Evolutionary conservation across 2,113 vertebrate genomes (phyloP), one percentile per base, ranked within the genome.

Genomic region (Mobula hypostoma): DNA sequence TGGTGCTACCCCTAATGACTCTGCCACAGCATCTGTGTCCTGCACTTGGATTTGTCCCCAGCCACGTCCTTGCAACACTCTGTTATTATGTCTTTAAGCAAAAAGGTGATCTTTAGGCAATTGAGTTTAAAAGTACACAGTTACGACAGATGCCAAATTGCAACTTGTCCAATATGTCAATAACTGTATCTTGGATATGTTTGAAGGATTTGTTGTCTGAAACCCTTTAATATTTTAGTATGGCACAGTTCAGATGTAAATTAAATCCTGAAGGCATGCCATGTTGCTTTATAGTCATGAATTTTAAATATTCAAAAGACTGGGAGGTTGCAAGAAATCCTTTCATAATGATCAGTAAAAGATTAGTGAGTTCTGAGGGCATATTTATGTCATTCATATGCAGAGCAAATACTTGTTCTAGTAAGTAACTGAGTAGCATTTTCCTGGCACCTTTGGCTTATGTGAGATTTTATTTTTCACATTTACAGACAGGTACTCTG

Each of bases 271-370:
- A 63, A 88, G 61, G 29, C 61, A 15, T 63, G 83, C 48, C 9
- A 15, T 87, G 83, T 56, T 87, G 85, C 58, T 32, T 12, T 66
- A 17, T 66, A 12, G 29, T 29, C 58, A 66, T 88, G 77, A n/a
- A 88, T 88, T 66, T 61, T 88, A 88, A 88, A 88, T 88, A 66
- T 63, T 88, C 56, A 85, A 61, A 85, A 58, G 82, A 58, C 58
- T 63, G 85, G 61, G 63, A 66, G 58, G 6, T 87, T 63, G 12
- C 24, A 88, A 66, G 58, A 88, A 32, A 88, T 63, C 85, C 8
- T 88, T 66, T 29, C 29, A 32, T 4, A 2, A 61, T 32, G 61
- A 88, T 29, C 85, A 88, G 24, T 66, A 66, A 88, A 66, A 63
- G 85, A 63, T 27, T 15, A 66, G 63, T n/a, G 63, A 12, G 27